Percentiles rank a stretch among this genome's conserved stretches.
These are phyloP conservation scores for Corythoichthys haematopterus DNA, from an alignment of 2,113 vertebrate species.

Conservation along the genomic window DNA sequence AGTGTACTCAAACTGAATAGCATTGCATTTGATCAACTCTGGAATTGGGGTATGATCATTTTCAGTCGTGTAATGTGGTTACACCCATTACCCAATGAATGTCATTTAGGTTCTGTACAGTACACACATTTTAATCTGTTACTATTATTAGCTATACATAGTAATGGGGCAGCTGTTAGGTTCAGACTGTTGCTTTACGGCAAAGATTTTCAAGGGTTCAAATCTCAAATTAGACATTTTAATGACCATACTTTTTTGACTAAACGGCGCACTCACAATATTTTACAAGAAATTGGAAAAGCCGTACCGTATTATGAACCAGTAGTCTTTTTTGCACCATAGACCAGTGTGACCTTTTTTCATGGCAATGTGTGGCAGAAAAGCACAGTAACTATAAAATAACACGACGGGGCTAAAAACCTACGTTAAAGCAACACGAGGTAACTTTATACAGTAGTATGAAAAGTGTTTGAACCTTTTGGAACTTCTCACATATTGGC, in stretches of 20 bases:
- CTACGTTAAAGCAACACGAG: too few relatives aligned
- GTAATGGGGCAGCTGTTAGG: neutral
- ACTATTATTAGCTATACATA: neutral
- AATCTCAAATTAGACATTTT: neutral
- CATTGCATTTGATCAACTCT: neutral
- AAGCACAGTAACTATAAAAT: too few relatives aligned
- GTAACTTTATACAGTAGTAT: too few relatives aligned
- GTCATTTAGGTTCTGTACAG: neutral
- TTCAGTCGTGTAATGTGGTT: neutral
- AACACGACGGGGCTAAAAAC: too few relatives aligned
- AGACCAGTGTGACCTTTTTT: too few relatives aligned
- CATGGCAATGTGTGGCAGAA: too few relatives aligned
- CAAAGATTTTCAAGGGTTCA: neutral
- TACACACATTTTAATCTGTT: neutral
- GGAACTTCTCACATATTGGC: too few relatives aligned
- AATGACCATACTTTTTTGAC: neutral
- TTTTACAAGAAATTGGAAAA: too few relatives aligned
- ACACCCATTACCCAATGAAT: neutral
- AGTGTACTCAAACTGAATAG: neutral
- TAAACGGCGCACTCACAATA: too few relatives aligned
- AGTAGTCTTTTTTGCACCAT: too few relatives aligned
- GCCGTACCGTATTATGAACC: too few relatives aligned
- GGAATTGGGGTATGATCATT: neutral
- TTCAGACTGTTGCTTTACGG: neutral
- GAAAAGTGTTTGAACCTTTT: too few relatives aligned